Base-by-base conservation (phyloP, 2,113 vertebrate species). In the Phyllopteryx taeniolatus region DNA sequence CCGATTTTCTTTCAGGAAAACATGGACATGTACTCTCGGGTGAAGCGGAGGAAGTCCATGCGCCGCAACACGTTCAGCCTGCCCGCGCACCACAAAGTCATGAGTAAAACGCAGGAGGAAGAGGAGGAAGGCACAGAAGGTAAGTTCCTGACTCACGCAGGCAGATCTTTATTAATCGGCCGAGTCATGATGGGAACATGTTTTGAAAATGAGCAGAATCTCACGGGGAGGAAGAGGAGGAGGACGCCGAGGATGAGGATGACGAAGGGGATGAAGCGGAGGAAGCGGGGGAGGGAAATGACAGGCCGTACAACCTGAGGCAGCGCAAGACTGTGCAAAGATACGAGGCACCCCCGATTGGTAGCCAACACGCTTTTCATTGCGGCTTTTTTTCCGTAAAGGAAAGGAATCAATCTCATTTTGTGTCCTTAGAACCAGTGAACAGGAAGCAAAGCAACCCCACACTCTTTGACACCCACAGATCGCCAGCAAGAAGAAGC, bases 11-110 rank as follows among this genome's bases (percentile, higher is more conserved):
- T 80, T 17, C 72, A 99, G 98, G 98, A 99, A 93, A 99, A 97
- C 90, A 98, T 99, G 95, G 98, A 99, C 90, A 99, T 99, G 98
- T 99, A 99, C 89, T 99, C 98, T 70, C 94, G 96, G 81, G 98
- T 99, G 70, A 99, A 99, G 88, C 95, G 97, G 19, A 94, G 98
- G 85, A 99, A 99, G 80, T 95, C 96, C 6, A 82, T 98, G 89
- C 93, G 96, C 73, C 95, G 96, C 89, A 96, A 94, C 77, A 95
- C 94, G 54, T 99, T 95, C 68, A 96, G 94, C 57, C 95, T 99
- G 86, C 96, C 97, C 59, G 91, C 95, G 59, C 97, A 98, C 86
- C 96, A 98, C 76, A 97, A 99, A 89, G 96, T 93, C 72, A 93
- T 96, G 83, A 95, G 95, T 74, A 97, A 99, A 87, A 82, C 83